Evolutionary conservation across 2,797 vertebrate genomes (phyloP).

Genomic region (Coracias cyanogaster): DNA sequence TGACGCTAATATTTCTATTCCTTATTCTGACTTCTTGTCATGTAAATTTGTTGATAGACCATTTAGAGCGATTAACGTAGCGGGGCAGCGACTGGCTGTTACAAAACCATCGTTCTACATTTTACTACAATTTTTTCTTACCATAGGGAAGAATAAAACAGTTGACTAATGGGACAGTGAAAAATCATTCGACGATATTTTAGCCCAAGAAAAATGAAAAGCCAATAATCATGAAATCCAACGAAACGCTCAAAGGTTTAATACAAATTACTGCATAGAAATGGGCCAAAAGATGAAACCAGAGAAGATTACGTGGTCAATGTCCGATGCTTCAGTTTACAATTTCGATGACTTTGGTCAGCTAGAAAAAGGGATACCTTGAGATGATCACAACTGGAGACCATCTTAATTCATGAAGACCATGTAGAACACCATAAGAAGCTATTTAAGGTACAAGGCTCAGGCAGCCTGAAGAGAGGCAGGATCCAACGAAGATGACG

Average conservation of each 20-base stretch:
- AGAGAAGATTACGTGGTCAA: neutral
- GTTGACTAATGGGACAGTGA: neutral
- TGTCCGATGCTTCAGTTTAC: neutral
- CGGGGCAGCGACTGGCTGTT: neutral
- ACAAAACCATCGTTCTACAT: neutral
- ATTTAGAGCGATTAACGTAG: neutral
- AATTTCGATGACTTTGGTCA: neutral
- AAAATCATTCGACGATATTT: neutral
- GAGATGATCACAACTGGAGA: neutral
- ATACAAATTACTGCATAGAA: neutral
- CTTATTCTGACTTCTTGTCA: neutral
- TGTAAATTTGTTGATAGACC: neutral
- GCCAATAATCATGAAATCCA: neutral
- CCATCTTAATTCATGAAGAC: neutral
- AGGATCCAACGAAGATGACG: fast-evolving
- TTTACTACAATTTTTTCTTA: fast-evolving
- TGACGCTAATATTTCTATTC: neutral
- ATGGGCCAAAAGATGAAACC: neutral
- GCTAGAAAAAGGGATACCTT: fast-evolving
- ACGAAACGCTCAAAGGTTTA: neutral
- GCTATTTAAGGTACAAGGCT: too few relatives aligned
- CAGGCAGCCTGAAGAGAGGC: neutral
- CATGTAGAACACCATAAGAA: neutral
- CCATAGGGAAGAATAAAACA: neutral
- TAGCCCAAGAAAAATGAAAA: neutral